A percentile compares a stretch with the other conserved stretches of the same genome.
Evolutionary conservation across 2,888 invertebrate genomes (phyloP).

Genomic region (Ephialtes manifestator): DNA sequence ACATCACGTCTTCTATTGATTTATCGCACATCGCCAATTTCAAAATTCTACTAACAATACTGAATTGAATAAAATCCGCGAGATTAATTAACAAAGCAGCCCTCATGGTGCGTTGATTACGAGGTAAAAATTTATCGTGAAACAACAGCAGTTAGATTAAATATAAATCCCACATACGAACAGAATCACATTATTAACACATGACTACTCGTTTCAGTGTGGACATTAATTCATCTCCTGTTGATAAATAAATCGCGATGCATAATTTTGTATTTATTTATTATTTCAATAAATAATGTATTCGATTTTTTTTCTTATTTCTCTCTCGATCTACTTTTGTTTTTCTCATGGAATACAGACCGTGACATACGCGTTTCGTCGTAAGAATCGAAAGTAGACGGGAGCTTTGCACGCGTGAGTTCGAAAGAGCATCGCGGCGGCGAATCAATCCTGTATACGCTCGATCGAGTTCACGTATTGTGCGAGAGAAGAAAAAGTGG

Average conservation of each 20-base stretch:
- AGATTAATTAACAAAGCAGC: no score
- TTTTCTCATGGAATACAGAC: neutral
- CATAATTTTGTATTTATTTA: no score
- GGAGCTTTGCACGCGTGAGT: neutral
- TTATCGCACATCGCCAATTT: neutral
- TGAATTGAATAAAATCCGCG: no score
- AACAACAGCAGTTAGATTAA: no score
- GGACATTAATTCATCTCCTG: no score
- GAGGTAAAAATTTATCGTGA: no score
- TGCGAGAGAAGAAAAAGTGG: constrained; percentile 4
- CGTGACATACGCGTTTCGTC: neutral
- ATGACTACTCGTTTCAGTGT: no score
- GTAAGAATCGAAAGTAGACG: constrained; percentile 19
- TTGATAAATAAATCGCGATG: no score
- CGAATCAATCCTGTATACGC: constrained; percentile 36
- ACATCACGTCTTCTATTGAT: neutral
- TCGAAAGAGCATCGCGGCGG: neutral
- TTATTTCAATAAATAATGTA: no score
- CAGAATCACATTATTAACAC: no score
- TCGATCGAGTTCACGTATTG: constrained; percentile 22
- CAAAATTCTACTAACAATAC: neutral
- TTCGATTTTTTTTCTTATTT: neutral
- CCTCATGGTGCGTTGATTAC: no score
- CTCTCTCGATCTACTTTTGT: neutral
- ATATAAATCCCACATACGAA: no score